Percentiles rank a stretch among this genome's conserved stretches.
These are phyloP conservation scores for Psilopsiagon aurifrons DNA, from an alignment of 2,113 vertebrate species.

Conservation along the genomic window DNA sequence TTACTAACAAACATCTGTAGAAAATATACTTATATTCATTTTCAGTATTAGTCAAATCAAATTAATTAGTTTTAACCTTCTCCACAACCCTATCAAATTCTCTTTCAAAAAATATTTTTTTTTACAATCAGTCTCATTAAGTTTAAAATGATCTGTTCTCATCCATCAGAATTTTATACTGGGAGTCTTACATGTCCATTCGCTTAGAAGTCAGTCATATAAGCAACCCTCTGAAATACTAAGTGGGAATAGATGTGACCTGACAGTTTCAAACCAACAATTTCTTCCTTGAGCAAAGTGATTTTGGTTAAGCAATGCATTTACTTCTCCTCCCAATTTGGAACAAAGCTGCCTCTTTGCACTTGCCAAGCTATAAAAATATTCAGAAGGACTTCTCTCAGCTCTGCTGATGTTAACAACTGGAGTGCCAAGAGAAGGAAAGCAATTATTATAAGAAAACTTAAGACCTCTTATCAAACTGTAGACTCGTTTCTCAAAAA, in stretches of 20 bases:
- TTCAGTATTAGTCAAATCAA: neutral
- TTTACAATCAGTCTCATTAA: neutral
- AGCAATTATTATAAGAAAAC: neutral
- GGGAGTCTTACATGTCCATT: neutral
- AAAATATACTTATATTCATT: neutral
- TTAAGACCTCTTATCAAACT: neutral
- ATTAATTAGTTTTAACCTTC: neutral
- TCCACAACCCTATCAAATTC: neutral
- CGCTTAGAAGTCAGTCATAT: neutral
- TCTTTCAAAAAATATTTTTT: neutral
- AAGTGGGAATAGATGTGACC: neutral
- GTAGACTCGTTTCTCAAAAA: neutral
- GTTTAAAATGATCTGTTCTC: neutral
- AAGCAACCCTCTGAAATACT: neutral
- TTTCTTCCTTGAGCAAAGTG: neutral
- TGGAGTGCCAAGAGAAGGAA: neutral
- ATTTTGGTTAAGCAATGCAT: neutral
- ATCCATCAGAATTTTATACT: neutral
- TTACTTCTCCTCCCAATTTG: neutral
- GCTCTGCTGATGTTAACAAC: neutral
- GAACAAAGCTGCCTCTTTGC: neutral
- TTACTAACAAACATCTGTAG: neutral
- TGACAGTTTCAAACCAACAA: neutral
- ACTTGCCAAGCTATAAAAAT: neutral
- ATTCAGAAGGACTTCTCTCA: neutral